Conservation (phyloP, 1,140 invertebrate species). For the Homarus americanus region DNA sequence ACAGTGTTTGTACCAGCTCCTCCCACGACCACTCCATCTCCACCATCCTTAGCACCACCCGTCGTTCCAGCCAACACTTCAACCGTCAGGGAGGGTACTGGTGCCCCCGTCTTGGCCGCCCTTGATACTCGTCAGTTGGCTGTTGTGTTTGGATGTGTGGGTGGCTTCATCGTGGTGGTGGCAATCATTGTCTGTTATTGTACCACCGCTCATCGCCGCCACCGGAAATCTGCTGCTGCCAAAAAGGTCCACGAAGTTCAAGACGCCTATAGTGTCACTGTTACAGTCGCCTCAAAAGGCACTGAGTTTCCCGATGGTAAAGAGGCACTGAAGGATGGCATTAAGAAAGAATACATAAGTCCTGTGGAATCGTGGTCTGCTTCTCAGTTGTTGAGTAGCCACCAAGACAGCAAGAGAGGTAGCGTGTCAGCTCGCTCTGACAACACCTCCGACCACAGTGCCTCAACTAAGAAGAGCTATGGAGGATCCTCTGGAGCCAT, state of each 20-base stretch:
- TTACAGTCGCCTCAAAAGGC: slow-evolving; percentile 54
- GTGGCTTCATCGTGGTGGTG: slow-evolving; percentile 60
- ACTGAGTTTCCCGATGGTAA: slow-evolving; percentile 53
- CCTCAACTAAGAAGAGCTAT: slow-evolving; percentile 74
- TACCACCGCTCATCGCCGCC: slow-evolving; percentile 43
- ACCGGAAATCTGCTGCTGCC: slow-evolving; percentile 46
- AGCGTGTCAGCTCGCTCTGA: slow-evolving; percentile 72
- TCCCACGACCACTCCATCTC: slow-evolving; percentile 76
- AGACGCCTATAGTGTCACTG: slow-evolving; percentile 58
- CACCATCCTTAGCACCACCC: slow-evolving; percentile 64
- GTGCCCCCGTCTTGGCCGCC: slow-evolving; percentile 40
- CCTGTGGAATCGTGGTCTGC: slow-evolving; percentile 75
- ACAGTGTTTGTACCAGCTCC: slow-evolving; percentile 79
- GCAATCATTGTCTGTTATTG: slow-evolving; percentile 51
- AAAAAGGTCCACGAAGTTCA: slow-evolving; percentile 58
- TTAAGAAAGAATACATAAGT: slow-evolving; percentile 73
- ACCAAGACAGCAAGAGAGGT: slow-evolving; percentile 62
- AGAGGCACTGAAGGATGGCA: slow-evolving; percentile 58
- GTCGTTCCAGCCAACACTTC: slow-evolving; percentile 60
- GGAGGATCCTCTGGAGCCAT: slow-evolving; percentile 66
- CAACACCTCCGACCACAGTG: slow-evolving; percentile 72
- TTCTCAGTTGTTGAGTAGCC: slow-evolving; percentile 70
- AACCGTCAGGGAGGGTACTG: slow-evolving; percentile 43
- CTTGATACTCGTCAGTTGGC: slow-evolving; percentile 60
- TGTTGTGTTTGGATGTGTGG: slow-evolving; percentile 65